Percentiles rank a stretch among this genome's conserved stretches.
Conservation (phyloP, 1,140 invertebrate genomes). For the Saccostrea cuccullata region DNA sequence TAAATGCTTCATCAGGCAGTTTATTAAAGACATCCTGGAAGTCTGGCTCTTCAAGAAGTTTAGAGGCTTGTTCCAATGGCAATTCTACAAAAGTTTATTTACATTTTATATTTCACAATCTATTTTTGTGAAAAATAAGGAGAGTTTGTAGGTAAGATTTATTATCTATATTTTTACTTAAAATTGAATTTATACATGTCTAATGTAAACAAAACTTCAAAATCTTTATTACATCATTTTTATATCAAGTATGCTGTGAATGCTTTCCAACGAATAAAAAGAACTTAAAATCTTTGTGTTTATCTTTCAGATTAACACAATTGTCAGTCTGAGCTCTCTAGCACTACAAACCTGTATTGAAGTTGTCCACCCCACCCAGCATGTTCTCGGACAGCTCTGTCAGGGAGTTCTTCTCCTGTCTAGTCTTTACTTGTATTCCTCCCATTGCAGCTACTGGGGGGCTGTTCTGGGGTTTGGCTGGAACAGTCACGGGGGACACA, state of each 20-base stretch:
- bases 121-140: not conserved
- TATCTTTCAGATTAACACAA: not conserved
- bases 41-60: slow-evolving; percentile 88
- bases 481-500: not conserved
- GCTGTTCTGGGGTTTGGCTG: slow-evolving; percentile 20
- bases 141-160: not conserved
- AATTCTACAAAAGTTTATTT: slow-evolving; percentile 61
- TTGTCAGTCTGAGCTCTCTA: not conserved
- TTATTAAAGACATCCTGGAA: slow-evolving; percentile 93
- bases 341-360: not conserved
- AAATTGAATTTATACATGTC: no score
- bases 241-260: no score
- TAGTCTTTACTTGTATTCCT: not conserved
- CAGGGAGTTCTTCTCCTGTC: not conserved
- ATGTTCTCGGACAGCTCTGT: slow-evolving; percentile 8
- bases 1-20: slow-evolving; percentile 93
- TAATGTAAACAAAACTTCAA: no score
- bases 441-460: not conserved
- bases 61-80: slow-evolving; percentile 81
- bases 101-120: not conserved
- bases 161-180: no score
- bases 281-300: no score
- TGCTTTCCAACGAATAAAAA: no score
- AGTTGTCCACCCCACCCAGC: slow-evolving; percentile 16
- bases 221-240: no score